These are phyloP conservation scores for Acanthis flammea DNA, from an alignment of 2,797 vertebrate genomes.

Conservation along the genomic window DNA sequence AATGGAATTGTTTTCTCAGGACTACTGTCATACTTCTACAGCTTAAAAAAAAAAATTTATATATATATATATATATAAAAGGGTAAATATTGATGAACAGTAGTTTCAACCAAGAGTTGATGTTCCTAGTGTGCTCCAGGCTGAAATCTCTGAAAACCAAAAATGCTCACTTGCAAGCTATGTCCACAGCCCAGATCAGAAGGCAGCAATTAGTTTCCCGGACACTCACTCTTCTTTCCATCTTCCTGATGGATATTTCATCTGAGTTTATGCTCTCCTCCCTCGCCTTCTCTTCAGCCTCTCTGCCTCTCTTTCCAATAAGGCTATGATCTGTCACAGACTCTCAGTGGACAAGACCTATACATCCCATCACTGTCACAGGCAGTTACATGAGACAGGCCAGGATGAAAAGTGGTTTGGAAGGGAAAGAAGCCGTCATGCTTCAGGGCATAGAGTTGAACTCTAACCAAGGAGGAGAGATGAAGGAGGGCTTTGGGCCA, in stretches of 20 bases:
- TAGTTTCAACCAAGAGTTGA: constrained; percentile 15
- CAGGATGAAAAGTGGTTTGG: constrained; percentile 34
- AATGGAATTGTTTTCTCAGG: neutral
- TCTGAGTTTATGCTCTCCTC: constrained; percentile 44
- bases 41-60: neutral
- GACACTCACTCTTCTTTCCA: constrained; percentile 40
- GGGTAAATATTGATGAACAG: neutral
- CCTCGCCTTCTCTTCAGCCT: neutral
- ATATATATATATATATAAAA: neutral
- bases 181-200: constrained; percentile 35
- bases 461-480: constrained; percentile 34
- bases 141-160: constrained; percentile 43
- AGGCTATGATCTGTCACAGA: constrained; percentile 49
- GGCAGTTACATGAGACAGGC: constrained; percentile 46
- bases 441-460: constrained; percentile 50
- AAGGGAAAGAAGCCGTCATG: constrained; percentile 37
- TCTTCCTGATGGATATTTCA: constrained; percentile 56
- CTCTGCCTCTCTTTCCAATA: constrained; percentile 28
- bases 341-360: constrained; percentile 53
- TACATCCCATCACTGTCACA: constrained; percentile 57
- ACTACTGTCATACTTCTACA: neutral
- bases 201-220: constrained; percentile 44
- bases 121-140: neutral
- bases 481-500: constrained; percentile 55
- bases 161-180: constrained; percentile 29